Conservation (phyloP, 2,888 invertebrate species). For the Pharmacophagus antenor region DNA sequence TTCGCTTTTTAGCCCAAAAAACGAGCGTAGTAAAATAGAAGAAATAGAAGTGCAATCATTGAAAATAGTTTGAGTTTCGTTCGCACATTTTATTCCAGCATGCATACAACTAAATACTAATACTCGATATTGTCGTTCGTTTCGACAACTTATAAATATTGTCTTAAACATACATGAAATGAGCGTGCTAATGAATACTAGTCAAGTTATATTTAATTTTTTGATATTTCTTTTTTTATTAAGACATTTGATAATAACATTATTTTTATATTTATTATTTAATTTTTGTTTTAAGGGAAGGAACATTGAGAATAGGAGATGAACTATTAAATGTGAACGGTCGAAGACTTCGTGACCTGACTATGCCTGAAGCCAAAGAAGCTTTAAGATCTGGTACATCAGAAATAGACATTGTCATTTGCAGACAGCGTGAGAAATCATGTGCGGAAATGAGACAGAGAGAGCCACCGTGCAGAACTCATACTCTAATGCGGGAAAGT, state of each 20-base stretch:
- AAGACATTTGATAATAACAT: not conserved
- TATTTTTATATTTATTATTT: not conserved
- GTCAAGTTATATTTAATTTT: too few relatives aligned
- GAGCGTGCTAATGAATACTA: too few relatives aligned
- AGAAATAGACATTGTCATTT: slow-evolving; percentile 85
- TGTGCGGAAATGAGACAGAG: slow-evolving; percentile 46
- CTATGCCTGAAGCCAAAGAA: slow-evolving; percentile 84
- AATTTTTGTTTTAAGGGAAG: slow-evolving; percentile 70
- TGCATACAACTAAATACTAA: too few relatives aligned
- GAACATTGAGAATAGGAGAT: slow-evolving; percentile 84
- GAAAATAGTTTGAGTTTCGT: too few relatives aligned
- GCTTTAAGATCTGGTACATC: slow-evolving; percentile 82
- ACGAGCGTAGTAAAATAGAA: too few relatives aligned
- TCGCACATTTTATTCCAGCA: too few relatives aligned
- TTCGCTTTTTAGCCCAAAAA: too few relatives aligned
- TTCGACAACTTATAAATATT: too few relatives aligned
- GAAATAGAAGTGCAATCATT: too few relatives aligned
- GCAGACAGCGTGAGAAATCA: slow-evolving; percentile 70
- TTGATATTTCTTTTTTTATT: too few relatives aligned
- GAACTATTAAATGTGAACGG: slow-evolving; percentile 88
- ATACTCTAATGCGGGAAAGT: slow-evolving; percentile 81
- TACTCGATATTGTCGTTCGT: too few relatives aligned
- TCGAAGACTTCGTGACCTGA: slow-evolving; percentile 83
- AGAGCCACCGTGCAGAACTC: slow-evolving; percentile 48
- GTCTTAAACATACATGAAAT: too few relatives aligned